Evolutionary conservation across 2,797 vertebrate genomes (phyloP), one percentile per base, ranked within the genome.

Genomic region (Bradypodion ventrale): DNA sequence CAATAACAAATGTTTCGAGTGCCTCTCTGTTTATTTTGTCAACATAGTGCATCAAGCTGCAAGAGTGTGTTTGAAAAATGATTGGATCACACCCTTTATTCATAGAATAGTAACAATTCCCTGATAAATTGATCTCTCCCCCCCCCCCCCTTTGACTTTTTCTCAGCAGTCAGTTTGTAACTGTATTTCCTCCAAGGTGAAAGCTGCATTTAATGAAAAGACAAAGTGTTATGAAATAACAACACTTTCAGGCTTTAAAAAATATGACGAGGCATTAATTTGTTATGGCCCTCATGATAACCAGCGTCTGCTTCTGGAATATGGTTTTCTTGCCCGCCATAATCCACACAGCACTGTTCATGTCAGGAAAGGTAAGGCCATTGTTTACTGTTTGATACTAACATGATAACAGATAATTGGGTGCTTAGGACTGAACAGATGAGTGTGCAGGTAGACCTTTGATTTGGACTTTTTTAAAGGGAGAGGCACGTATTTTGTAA

Each of bases 281-380:
- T 98, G 97, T 95, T 99, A 99, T 0, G 98, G 98, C 8, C 97
- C 96, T 87, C 98, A 99, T 37, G 98, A 99, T 56, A 98, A 97
- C 90, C 98, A 98, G 87, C 95, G 95, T 10, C 96, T 99, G 90
- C 93, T 99, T 84, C 90, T 99, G 15, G 98, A 99, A 85, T 99
- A 99, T 0, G 98, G 98, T 32, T 99, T 99, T 80, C 91, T 98
- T 27, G 94, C 96, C 15, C 0, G 27, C 40, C 25, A 46, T 35
- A 99, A 99, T 88, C 98, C 97, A 19, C 97, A 99, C 52, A 97
- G 97, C 8, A 97, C 96, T 5, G 98, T 98, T 78, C 96, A 97
- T 29, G 96, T 99, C 78, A 93, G 96, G 4, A 49, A 91, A 96
- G 97, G 98, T 99, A 56, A 77, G 93, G 37, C 63, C 80, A 2